Conservation (phyloP, 1,140 invertebrate species). For the Cardiocondyla obscurior region DNA sequence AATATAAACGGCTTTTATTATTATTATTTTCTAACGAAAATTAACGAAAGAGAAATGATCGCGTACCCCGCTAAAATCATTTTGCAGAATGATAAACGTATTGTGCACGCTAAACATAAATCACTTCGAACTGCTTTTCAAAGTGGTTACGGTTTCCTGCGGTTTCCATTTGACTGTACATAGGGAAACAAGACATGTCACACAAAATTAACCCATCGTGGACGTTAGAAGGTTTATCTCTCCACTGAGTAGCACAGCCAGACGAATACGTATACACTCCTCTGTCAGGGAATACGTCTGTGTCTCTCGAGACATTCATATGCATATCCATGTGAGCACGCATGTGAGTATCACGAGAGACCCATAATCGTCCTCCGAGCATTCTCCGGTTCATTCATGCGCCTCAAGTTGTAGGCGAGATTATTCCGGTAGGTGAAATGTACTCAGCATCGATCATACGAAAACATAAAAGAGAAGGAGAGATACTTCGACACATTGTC, state of each 20-base stretch:
- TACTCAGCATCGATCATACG: neutral
- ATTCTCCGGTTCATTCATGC: conserved; percentile 48
- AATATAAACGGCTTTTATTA: neutral
- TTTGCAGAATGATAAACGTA: neutral
- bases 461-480: neutral
- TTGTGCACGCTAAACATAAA: neutral
- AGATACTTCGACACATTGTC: neutral
- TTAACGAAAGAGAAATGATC: neutral
- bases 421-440: neutral
- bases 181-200: neutral
- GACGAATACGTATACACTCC: neutral
- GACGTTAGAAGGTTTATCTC: conserved; percentile 40
- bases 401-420: conserved; percentile 2
- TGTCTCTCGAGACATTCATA: conserved; percentile 38
- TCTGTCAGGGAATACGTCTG: conserved; percentile 5
- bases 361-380: conserved; percentile 41
- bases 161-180: neutral
- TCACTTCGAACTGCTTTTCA: neutral
- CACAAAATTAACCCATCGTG: neutral
- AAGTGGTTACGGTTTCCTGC: neutral
- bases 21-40: neutral
- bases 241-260: conserved; percentile 10
- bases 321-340: conserved; percentile 20
- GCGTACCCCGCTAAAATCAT: neutral
- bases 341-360: conserved; percentile 36